These are phyloP conservation scores for Poeciliopsis occidentalis DNA, from an alignment of 2,113 vertebrate species.

Conservation along the genomic window DNA sequence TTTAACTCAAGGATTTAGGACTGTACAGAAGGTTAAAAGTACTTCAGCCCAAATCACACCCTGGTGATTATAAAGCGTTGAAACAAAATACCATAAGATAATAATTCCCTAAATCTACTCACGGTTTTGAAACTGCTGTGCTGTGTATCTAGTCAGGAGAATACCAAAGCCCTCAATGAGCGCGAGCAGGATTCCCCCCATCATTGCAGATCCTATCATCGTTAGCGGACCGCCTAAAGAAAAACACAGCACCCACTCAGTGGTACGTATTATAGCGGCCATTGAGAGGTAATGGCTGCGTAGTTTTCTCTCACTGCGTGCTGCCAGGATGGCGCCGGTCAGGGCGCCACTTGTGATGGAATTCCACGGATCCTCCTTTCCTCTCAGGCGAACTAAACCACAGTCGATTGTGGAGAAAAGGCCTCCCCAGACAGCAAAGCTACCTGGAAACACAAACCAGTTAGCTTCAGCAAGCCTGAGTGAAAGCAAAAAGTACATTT, in stretches of 20 bases:
- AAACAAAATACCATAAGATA: not conserved
- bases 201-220: constrained; percentile 91
- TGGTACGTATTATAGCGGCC: not conserved
- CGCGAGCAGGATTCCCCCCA: constrained; percentile 88
- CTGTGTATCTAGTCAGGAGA: constrained; percentile 88
- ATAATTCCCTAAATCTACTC: constrained; percentile 57
- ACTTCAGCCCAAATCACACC: not conserved
- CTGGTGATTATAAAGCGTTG: not conserved
- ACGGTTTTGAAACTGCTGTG: constrained; percentile 90
- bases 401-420: constrained; percentile 93
- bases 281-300: not conserved
- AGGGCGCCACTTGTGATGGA: constrained; percentile 89
- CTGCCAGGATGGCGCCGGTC: constrained; percentile 88
- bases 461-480: not conserved
- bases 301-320: constrained; percentile 82
- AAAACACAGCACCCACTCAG: not conserved
- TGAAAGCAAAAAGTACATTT: not conserved
- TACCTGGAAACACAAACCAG: constrained; percentile 74
- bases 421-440: constrained; percentile 90
- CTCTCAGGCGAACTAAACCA: constrained; percentile 85
- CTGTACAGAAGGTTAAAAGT: too few species aligned
- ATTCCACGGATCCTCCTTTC: constrained; percentile 93
- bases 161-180: constrained; percentile 90
- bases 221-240: constrained; percentile 87
- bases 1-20: too few species aligned